Evolutionary conservation across 2,888 invertebrate species (phyloP).

Genomic region (Cerastis rubricosa): DNA sequence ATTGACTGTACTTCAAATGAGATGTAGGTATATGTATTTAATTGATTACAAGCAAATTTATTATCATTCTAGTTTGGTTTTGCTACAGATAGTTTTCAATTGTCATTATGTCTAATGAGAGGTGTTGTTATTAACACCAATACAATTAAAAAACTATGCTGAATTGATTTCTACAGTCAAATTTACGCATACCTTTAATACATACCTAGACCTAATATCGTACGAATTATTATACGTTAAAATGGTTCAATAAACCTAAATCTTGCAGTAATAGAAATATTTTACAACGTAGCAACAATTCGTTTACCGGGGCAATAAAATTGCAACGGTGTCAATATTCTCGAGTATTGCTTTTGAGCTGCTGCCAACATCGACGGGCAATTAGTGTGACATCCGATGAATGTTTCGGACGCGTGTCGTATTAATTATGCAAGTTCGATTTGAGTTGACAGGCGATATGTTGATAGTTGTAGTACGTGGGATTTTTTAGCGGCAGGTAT

Average conservation of each 20-base stretch:
- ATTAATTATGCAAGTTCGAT: constrained; percentile 56
- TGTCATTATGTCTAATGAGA: not conserved
- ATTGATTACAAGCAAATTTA: not conserved
- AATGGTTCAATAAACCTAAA: constrained; percentile 15
- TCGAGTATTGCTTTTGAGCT: constrained; percentile 53
- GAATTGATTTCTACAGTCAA: not conserved
- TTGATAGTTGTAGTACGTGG: constrained; percentile 29
- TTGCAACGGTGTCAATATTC: constrained; percentile 63
- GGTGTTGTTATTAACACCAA: not conserved
- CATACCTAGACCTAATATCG: not conserved
- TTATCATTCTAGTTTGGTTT: not conserved
- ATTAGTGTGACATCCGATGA: constrained; percentile 66
- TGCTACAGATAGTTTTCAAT: not conserved
- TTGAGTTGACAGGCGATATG: constrained; percentile 17
- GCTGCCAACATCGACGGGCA: constrained; percentile 61
- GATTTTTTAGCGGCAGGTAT: not conserved
- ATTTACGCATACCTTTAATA: not conserved
- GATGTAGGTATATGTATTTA: not conserved
- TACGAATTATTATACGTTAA: constrained; percentile 4
- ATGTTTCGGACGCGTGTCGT: constrained; percentile 52
- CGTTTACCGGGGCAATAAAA: constrained; percentile 30
- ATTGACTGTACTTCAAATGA: not conserved
- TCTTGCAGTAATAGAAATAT: constrained; percentile 12
- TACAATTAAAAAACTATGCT: not conserved
- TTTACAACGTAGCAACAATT: constrained; percentile 37